Base-by-base conservation (phyloP, 2,113 vertebrate species). In the Epinephelus moara region DNA sequence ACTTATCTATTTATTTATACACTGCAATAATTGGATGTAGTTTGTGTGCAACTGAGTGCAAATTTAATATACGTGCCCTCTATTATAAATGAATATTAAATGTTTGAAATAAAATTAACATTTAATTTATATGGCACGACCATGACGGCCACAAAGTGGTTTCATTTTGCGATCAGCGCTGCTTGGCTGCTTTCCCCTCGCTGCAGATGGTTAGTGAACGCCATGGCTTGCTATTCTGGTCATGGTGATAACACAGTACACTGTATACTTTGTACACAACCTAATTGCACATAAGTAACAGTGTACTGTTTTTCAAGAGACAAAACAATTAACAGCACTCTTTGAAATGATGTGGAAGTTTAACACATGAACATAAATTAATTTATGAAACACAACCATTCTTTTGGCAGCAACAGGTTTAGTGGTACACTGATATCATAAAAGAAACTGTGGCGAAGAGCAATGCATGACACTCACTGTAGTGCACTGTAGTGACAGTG, bases 51-150 rank as follows among this genome's bases (percentile, higher is more conserved):
- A 49, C 50, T 2, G 30, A 4, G 42, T 47, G 52, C 19, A 68
- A 68, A 73, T 73, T 4, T 55, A 30, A 21, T 17, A 23, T 78
- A 42, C 6, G 30, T 40, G 1, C 25, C 25, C 23, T 30, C 59
- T 21, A 40, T 66, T 61, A 40, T 56, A 71, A 56, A 62, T 75
- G 2, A 70, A 70, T 61, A 72, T 18, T 33, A 49, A 57, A 59
- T 49, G 40, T 68, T 49, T 49, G 25, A 68, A 59, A 59, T 18
- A 30, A 30, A 56, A 67, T 57, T 27, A 64, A 42, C 33, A 59
- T 55, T 42, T 56, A 30, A 67, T 76, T 57, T 19, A n/a, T 19
- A 66, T 66, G 33, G 33, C 33, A 45, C 30, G 23, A 63, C 30
- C 33, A 53, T 53, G 45, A 70, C 17, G 33, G 18, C 21, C 30